Evolutionary conservation across 1,140 invertebrate genomes (phyloP).

Genomic region (Cydia amplana): DNA sequence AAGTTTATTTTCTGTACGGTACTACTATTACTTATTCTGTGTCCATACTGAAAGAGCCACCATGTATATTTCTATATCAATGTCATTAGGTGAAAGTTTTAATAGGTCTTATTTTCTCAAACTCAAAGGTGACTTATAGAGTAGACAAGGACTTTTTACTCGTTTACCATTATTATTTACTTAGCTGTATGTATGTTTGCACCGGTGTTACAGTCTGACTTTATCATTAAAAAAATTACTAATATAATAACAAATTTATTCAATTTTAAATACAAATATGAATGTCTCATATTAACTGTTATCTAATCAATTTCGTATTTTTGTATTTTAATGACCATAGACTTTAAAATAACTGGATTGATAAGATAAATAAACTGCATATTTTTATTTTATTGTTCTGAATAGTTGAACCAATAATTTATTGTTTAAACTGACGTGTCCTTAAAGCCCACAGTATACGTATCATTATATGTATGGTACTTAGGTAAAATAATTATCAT

Average conservation of each 20-base stretch:
- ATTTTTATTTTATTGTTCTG: not conserved
- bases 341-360: not conserved
- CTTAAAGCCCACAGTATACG: not conserved
- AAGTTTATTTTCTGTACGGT: too few species aligned
- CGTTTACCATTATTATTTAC: not conserved
- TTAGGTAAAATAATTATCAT: not conserved
- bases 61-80: not conserved
- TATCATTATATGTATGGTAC: not conserved
- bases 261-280: not conserved
- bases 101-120: not conserved
- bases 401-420: not conserved
- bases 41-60: too few species aligned
- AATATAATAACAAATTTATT: conserved; percentile 2
- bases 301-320: not conserved
- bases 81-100: not conserved
- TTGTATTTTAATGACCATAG: not conserved
- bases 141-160: not conserved
- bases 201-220: not conserved
- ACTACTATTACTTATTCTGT: too few species aligned
- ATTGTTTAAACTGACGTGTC: not conserved
- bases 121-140: not conserved
- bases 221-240: not conserved
- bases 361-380: not conserved
- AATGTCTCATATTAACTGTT: not conserved
- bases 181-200: not conserved